A percentile compares a stretch with the other conserved stretches of the same genome.
Evolutionary conservation across 53 echinoderm and acorn worm species (phyloP).

Genomic region (Temnopleurus reevesii): DNA sequence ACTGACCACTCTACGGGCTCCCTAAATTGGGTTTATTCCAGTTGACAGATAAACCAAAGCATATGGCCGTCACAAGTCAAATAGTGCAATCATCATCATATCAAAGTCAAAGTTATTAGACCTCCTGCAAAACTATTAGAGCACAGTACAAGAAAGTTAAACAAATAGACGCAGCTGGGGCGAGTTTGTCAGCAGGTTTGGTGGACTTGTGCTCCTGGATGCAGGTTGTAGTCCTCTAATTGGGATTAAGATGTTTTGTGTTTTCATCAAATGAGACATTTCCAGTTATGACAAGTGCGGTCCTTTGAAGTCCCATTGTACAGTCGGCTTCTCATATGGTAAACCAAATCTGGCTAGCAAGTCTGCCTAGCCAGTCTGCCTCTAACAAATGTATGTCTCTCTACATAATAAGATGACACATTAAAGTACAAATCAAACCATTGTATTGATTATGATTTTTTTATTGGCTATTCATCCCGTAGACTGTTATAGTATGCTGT

Average conservation of each 20-base stretch:
- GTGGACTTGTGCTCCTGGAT: background rate
- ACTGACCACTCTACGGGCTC: conserved; percentile 18
- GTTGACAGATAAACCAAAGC: conserved; percentile 27
- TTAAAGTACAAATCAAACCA: no score
- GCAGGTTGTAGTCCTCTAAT: conserved; percentile 26
- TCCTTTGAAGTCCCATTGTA: background rate
- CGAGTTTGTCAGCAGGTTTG: background rate
- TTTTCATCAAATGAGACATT: background rate
- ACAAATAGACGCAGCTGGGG: conserved; percentile 12
- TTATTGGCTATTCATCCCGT: no score
- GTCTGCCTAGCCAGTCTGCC: no score
- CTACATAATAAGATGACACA: no score
- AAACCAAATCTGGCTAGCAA: no score
- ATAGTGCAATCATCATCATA: conserved; percentile 26
- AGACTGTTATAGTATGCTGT: no score
- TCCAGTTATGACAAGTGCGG: conserved; percentile 7
- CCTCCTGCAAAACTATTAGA: conserved; percentile 35
- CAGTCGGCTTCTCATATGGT: no score
- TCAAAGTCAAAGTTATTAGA: conserved; percentile 13
- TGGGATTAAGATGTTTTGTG: conserved; percentile 28
- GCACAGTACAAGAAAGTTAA: background rate
- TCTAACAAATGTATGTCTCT: no score
- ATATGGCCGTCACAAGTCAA: conserved; percentile 8
- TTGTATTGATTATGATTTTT: no score
- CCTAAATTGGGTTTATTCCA: background rate